phyloP scores from a whole-genome alignment of 2,113 vertebrate genomes.

The Sceloporus undulatus region DNA sequence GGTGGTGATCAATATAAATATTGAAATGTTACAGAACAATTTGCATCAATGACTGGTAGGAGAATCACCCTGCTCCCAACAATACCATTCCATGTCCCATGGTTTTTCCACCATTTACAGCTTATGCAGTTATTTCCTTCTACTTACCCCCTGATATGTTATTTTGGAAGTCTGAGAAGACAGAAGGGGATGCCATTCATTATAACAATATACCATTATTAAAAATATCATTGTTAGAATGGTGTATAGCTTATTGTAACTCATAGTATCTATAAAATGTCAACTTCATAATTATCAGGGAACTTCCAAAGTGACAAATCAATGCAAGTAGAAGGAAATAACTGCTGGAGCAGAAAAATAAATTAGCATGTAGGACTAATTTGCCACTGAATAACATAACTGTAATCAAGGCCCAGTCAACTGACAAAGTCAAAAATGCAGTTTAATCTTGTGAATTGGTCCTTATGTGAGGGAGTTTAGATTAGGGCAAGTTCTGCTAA shows the following conservation, averaged over 20 bases:
- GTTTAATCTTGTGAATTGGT: not conserved
- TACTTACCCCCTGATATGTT: too few species aligned
- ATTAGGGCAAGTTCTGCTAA: not conserved
- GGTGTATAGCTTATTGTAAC: too few species aligned
- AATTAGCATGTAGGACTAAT: not conserved
- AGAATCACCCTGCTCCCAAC: not conserved
- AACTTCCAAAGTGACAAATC: not conserved
- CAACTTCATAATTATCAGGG: rapidly evolving
- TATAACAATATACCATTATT: too few species aligned
- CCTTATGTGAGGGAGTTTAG: not conserved
- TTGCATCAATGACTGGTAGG: not conserved
- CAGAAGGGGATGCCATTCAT: too few species aligned
- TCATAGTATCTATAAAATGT: too few species aligned
- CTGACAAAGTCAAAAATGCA: not conserved
- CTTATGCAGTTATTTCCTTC: too few species aligned
- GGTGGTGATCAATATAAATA: too few species aligned
- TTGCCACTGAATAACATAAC: not conserved
- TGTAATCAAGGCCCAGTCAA: not conserved
- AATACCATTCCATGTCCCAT: too few species aligned
- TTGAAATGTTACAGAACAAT: too few species aligned
- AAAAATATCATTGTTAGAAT: too few species aligned
- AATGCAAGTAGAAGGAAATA: not conserved
- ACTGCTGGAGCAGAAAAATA: not conserved
- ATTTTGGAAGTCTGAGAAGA: too few species aligned
- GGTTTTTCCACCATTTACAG: too few species aligned